phyloP scores from a whole-genome alignment of 2,888 invertebrate species.

The Clanis bilineata region DNA sequence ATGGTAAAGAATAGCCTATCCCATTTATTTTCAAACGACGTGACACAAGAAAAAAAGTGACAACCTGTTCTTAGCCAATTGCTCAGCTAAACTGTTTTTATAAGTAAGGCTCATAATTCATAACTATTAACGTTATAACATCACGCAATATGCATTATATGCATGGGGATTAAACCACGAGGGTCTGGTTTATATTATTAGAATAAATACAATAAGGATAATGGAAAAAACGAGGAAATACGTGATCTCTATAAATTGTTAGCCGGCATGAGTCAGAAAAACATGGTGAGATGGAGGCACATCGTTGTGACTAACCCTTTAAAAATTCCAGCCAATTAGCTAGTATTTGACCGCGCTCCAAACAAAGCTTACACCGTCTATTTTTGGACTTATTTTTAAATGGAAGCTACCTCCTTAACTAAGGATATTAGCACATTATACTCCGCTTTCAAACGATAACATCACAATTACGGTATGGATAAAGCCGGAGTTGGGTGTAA shows the following conservation, averaged over 20 bases:
- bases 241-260: constrained; percentile 10
- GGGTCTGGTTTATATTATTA: not conserved
- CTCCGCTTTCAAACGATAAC: not conserved
- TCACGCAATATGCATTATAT: too few relatives aligned
- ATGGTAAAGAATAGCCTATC: too few relatives aligned
- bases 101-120: too few relatives aligned
- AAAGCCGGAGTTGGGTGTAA: not conserved
- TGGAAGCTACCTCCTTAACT: constrained; percentile 24
- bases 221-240: constrained; percentile 15
- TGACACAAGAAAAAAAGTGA: too few relatives aligned
- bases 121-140: too few relatives aligned
- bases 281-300: constrained; percentile 49
- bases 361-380: constrained; percentile 32
- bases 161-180: too few relatives aligned
- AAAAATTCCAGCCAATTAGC: constrained; percentile 74
- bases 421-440: not conserved
- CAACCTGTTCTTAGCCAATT: too few relatives aligned
- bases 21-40: too few relatives aligned
- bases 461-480: not conserved
- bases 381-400: constrained; percentile 44
- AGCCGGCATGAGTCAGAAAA: constrained; percentile 63
- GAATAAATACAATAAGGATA: not conserved
- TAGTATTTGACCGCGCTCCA: constrained; percentile 39
- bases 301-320: constrained; percentile 68
- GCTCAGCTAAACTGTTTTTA: too few relatives aligned